Conservation (phyloP, 1,140 invertebrate species). For the Chlorops oryzae region DNA sequence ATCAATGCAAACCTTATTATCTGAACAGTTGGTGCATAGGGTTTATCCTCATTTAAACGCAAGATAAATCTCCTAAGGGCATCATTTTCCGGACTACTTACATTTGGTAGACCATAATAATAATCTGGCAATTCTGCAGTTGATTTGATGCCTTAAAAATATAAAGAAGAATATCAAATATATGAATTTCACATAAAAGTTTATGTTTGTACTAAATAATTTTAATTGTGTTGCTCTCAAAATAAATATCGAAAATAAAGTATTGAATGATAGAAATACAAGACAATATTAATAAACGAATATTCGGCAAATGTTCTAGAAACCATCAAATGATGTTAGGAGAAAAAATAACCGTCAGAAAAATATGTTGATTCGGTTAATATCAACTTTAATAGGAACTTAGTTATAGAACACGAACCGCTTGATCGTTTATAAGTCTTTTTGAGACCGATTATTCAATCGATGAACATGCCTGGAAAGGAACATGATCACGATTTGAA, state of each 20-base stretch:
- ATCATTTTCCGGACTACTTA: conserved; percentile 71
- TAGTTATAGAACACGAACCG: too few relatives aligned
- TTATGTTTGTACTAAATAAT: too few relatives aligned
- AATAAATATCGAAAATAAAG: conserved; percentile 1
- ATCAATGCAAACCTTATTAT: conserved; percentile 67
- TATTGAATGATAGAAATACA: conserved; percentile 2
- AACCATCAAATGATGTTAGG: too few relatives aligned
- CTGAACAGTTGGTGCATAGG: conserved; percentile 69
- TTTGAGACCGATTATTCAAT: too few relatives aligned
- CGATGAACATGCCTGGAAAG: too few relatives aligned
- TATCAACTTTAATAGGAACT: too few relatives aligned
- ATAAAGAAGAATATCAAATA: conserved; percentile 9
- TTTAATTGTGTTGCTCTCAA: too few relatives aligned
- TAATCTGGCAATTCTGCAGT: conserved; percentile 55
- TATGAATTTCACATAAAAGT: too few relatives aligned
- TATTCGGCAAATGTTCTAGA: not conserved
- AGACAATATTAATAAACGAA: not conserved
- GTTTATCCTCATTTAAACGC: conserved; percentile 78
- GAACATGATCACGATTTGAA: too few relatives aligned
- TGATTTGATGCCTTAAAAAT: conserved; percentile 52
- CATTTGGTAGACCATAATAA: conserved; percentile 69
- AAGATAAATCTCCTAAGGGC: conserved; percentile 74
- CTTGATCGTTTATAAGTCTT: too few relatives aligned
- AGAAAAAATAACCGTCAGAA: too few relatives aligned
- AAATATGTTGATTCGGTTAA: too few relatives aligned